Evolutionary conservation across 2,797 vertebrate genomes (phyloP).

Genomic region (Molothrus ater): DNA sequence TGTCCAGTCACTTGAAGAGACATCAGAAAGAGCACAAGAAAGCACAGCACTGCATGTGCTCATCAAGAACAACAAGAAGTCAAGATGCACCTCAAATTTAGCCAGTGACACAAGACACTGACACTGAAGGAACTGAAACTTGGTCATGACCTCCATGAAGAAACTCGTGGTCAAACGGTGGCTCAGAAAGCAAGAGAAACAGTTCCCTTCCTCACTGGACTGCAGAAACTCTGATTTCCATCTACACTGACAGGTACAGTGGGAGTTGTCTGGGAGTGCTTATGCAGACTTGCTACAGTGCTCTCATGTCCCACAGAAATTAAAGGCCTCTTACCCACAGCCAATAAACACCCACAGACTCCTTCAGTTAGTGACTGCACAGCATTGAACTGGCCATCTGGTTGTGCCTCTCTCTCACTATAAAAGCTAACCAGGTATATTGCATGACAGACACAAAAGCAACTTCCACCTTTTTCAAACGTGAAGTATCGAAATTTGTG

Average conservation of each 20-base stretch:
- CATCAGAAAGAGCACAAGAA: background rate
- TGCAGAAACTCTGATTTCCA: background rate
- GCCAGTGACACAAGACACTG: background rate
- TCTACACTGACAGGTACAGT: background rate
- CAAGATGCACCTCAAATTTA: background rate
- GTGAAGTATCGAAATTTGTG: background rate
- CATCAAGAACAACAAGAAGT: background rate
- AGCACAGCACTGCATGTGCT: background rate
- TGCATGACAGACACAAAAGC: background rate
- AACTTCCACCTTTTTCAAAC: background rate
- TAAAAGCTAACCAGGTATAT: background rate
- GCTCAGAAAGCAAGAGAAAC: background rate
- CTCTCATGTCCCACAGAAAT: background rate
- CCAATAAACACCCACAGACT: background rate
- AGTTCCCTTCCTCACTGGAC: background rate
- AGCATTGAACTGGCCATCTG: background rate
- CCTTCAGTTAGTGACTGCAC: background rate
- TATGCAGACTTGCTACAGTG: background rate
- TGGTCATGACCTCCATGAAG: background rate
- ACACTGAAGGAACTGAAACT: background rate
- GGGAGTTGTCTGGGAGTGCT: background rate
- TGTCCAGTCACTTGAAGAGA: constrained; percentile 87
- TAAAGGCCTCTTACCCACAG: background rate
- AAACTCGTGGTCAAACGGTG: background rate
- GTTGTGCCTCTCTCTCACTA: background rate